Evolutionary conservation across 2,888 invertebrate genomes (phyloP), one percentile per base, ranked within the genome.

Genomic region (Coleophora deauratella): DNA sequence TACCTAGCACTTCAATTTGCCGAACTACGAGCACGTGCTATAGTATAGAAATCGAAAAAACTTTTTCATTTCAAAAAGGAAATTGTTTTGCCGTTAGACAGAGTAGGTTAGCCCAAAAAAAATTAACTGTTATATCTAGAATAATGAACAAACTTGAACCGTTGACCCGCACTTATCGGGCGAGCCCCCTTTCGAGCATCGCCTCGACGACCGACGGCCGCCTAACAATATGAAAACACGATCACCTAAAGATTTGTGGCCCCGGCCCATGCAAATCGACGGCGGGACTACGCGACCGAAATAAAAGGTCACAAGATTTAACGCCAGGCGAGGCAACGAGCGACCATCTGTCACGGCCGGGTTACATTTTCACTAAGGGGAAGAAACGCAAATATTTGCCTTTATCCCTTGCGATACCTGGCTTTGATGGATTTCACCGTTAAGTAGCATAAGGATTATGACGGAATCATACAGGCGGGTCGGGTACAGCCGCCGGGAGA

Each of bases 221-320:
- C 10, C 27, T 27, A n/a, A 39, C 28, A 13, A 33, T 50, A 52
- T 49, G 51, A 46, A 50, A 54, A 52, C 52, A 50, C 53, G 51
- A 51, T 44, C 47, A 44, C 49, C 43, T 30, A 37, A 49, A 54
- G 57, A 57, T 58, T 57, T 55, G 54, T 55, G 43, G 36, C 13
- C 40, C 12, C 27, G 12, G 13, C 41, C 40, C 45, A 49, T 50
- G 49, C 46, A 52, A 52, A 52, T 48, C 34, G 39, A 13, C 30
- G 34, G 11, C 31, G 27, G n/a, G 37, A 38, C 44, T 46, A 47
- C 44, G 43, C 48, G 49, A 27, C 38, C 37, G 36, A 47, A 49
- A 46, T 46, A 44, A 49, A 50, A 51, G 39, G 33, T 21, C 27
- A 32, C 39, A 35, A 42, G 44, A 46, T 49, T 37, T 42, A 44